These are phyloP conservation scores for Junonia oenone DNA, from an alignment of 2,888 invertebrate genomes.

Conservation along the genomic window DNA sequence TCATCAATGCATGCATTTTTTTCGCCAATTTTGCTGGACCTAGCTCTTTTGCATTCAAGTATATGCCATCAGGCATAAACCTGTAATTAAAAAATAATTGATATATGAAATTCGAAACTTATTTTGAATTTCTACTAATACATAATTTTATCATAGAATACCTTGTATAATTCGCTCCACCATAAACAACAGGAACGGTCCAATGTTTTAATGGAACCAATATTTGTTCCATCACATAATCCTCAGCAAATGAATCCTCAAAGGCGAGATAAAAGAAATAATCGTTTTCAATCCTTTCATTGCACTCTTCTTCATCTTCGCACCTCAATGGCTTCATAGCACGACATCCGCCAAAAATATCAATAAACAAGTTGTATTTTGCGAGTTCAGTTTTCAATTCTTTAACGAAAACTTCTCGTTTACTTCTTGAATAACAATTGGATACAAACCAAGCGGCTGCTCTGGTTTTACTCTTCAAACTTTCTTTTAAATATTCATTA, in stretches of 20 bases:
- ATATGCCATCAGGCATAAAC: constrained; percentile 61
- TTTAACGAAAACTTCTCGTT: constrained; percentile 35
- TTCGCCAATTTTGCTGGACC: constrained; percentile 42
- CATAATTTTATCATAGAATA: too few species aligned
- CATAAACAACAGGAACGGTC: constrained; percentile 54
- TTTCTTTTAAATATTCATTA: constrained; percentile 32
- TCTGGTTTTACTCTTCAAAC: constrained; percentile 35
- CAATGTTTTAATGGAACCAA: constrained; percentile 44
- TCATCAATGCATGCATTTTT: constrained; percentile 50
- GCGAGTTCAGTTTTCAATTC: constrained; percentile 38
- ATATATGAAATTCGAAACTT: too few species aligned
- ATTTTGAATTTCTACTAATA: too few species aligned
- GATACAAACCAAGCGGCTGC: constrained; percentile 54
- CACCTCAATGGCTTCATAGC: constrained; percentile 27
- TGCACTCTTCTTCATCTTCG: constrained; percentile 37
- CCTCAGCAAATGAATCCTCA: constrained; percentile 54
- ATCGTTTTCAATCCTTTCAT: constrained; percentile 38
- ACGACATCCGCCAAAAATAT: constrained; percentile 44
- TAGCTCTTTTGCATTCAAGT: constrained; percentile 51
- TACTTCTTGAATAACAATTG: constrained; percentile 41
- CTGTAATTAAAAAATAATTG: too few species aligned
- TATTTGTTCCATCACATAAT: constrained; percentile 57
- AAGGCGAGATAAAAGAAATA: constrained; percentile 60
- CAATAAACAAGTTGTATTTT: constrained; percentile 41
- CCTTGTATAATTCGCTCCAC: constrained; percentile 59